Conservation (phyloP, 1,140 invertebrate species). For the Linepithema humile region DNA sequence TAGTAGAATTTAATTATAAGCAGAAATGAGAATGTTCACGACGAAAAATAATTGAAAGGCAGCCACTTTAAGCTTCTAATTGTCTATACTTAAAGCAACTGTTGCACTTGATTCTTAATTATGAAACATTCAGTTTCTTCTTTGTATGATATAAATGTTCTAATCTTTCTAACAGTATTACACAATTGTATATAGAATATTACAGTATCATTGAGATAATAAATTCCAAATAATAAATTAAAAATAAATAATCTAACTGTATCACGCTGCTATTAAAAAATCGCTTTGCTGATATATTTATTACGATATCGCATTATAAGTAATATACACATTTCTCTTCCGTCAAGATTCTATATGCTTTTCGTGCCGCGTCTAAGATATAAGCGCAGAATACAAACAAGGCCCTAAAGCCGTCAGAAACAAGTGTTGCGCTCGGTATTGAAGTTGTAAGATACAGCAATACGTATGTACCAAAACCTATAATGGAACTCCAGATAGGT, state of each 20-base stretch:
- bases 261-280: background rate
- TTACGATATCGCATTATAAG: constrained; percentile 6
- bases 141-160: background rate
- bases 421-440: constrained; percentile 68
- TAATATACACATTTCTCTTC: too few relatives aligned
- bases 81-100: background rate
- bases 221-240: background rate
- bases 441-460: constrained; percentile 67
- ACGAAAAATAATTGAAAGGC: background rate
- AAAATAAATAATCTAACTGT: background rate
- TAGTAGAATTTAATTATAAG: background rate
- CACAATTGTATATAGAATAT: background rate
- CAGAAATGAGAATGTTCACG: background rate
- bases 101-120: background rate
- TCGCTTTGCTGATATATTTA: background rate
- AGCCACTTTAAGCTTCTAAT: background rate
- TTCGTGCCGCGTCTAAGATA: constrained; percentile 20
- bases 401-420: constrained; percentile 68
- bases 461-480: constrained; percentile 65
- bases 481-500: constrained; percentile 65
- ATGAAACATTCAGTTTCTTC: background rate
- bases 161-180: background rate
- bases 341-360: background rate
- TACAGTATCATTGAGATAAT: background rate
- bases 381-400: constrained; percentile 59